phyloP scores from a whole-genome alignment of 2,888 invertebrate genomes.

The Lasioglossum lativentre region DNA sequence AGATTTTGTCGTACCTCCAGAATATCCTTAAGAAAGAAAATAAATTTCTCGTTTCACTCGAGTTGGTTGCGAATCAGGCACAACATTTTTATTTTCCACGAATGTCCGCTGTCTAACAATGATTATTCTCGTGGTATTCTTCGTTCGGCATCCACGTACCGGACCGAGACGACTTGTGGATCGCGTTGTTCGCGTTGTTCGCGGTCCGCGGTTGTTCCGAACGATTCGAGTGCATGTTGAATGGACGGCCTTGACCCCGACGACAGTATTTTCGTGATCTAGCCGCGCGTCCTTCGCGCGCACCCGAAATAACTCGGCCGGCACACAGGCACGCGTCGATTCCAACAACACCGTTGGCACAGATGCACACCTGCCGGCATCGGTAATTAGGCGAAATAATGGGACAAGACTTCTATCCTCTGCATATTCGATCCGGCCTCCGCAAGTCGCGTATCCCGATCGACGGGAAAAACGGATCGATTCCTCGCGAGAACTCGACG shows the following conservation, averaged over 20 bases:
- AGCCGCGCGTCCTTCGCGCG: conserved; percentile 58
- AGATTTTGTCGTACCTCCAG: too few species aligned
- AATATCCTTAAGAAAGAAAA: too few species aligned
- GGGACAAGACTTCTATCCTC: not conserved
- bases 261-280: conserved; percentile 61
- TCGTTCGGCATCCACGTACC: not conserved
- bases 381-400: conserved; percentile 50
- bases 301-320: conserved; percentile 57
- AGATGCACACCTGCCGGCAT: conserved; percentile 19
- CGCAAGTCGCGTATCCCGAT: not conserved
- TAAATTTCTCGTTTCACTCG: too few species aligned
- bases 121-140: not conserved
- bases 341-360: conserved; percentile 57
- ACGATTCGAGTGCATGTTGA: conserved; percentile 34
- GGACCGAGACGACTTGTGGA: not conserved
- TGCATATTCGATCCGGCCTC: not conserved
- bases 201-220: conserved; percentile 25
- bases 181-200: not conserved
- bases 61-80: too few species aligned
- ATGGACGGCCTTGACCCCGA: conserved; percentile 56
- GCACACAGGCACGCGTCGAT: conserved; percentile 36
- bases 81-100: too few species aligned
- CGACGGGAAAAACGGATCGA: not conserved
- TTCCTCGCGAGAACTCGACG: not conserved
- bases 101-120: too few species aligned